Evolutionary conservation across 2,797 vertebrate species (phyloP), one percentile per base, ranked within the genome.

Genomic region (Enteromius treurensis): DNA sequence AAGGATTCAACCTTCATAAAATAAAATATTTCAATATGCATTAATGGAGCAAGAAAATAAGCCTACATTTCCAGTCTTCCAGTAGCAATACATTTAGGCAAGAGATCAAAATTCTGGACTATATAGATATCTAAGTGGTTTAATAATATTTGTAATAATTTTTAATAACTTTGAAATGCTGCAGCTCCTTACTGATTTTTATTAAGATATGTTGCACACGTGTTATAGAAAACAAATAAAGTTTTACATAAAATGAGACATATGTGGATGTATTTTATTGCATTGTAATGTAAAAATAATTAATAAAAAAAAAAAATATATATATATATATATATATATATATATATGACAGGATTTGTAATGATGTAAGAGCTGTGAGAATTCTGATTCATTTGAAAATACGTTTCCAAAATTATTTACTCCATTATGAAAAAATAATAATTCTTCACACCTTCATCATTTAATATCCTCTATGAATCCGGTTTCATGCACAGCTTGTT

Each of bases 401-500:
- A 32, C 51, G 5, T 37, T 77, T 45, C 29, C 17, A 19, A 29
- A 17, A 10, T 45, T 3, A 55, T 32, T 67, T 74, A 23, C 42
- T 65, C 15, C 21, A 80, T 80, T 51, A 32, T 23, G 15, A 40
- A 58, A 80, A 49, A 15, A 64, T 21, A 21, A 19, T 1, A 81
- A 55, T 64, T 26, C 4, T 29, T 23, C 8, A 71, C 68, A 78
- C 53, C 62, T 19, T 49, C 17, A 68, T 26, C 74, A 77, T 65
- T 42, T 17, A 69, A 42, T 55, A 47, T 69, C 15, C 55, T 53
- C 7, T 15, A 79, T 47, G 8, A 26, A 68, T 32, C 10, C 0
- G 3, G 83, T 65, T 55, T 32, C 64, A 73, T 26, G 65, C 47
- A 69, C 13, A 74, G 58, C 51, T 51, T 40, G 55, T 65, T 53